Conservation (phyloP, 2,888 invertebrate species). For the Itoplectis maculator region DNA sequence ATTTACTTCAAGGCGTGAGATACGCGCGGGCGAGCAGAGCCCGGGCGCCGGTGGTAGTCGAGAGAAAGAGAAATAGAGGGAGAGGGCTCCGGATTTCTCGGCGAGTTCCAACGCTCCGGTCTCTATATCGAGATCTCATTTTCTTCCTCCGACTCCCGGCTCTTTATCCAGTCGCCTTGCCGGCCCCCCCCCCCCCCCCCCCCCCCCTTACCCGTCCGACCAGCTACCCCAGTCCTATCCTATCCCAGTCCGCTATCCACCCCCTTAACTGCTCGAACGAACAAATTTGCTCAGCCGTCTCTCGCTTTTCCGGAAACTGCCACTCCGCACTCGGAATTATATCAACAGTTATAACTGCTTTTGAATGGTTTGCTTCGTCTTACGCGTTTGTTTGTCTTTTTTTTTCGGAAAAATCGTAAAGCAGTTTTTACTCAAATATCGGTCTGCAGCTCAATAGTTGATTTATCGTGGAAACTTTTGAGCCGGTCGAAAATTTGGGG, state of each 20-base stretch:
- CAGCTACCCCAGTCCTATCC: too few relatives aligned
- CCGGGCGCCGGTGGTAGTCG: slow-evolving; percentile 47
- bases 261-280: slow-evolving; percentile 44
- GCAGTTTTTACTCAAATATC: neutral
- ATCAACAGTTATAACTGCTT: slow-evolving; percentile 39
- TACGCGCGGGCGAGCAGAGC: slow-evolving; percentile 63
- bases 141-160: slow-evolving; percentile 43
- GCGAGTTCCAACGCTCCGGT: slow-evolving; percentile 36
- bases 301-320: slow-evolving; percentile 59
- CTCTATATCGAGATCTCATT: slow-evolving; percentile 43
- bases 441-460: too few relatives aligned
- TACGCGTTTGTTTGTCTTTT: neutral
- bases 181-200: too few relatives aligned
- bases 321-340: slow-evolving; percentile 56
- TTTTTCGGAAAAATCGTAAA: neutral
- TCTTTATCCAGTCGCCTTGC: slow-evolving; percentile 26
- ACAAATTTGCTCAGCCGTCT: slow-evolving; percentile 55
- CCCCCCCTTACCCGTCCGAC: slow-evolving; percentile 37
- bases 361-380: slow-evolving; percentile 6
- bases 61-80: too few relatives aligned
- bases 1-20: slow-evolving; percentile 78
- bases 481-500: too few relatives aligned
- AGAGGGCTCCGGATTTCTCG: slow-evolving; percentile 65
- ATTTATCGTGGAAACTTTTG: too few relatives aligned
- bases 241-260: neutral